Evolutionary conservation across 1,140 invertebrate genomes (phyloP).

Genomic region (Gryllus bimaculatus): DNA sequence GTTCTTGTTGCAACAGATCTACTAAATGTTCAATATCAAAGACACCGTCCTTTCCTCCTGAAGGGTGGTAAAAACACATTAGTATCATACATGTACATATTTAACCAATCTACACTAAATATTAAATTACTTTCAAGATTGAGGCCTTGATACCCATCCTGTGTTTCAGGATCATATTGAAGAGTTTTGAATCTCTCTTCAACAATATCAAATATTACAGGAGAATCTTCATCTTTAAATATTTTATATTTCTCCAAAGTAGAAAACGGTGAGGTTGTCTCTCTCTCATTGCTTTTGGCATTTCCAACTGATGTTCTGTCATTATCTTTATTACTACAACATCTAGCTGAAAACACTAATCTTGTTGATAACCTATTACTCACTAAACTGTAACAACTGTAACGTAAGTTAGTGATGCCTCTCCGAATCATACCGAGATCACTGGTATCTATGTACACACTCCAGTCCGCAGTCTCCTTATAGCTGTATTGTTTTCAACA

Average conservation of each 20-base stretch:
- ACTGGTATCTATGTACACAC: no score
- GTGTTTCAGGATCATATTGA: constrained; percentile 27
- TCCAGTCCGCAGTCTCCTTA: no score
- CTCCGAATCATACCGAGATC: no score
- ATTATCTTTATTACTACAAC: no score
- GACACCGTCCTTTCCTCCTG: constrained; percentile 69
- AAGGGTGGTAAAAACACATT: constrained; percentile 27
- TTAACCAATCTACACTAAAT: constrained; percentile 11
- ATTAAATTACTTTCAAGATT: constrained; percentile 38
- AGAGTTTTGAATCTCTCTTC: constrained; percentile 45
- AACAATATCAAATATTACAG: constrained; percentile 53
- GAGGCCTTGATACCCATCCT: constrained; percentile 37
- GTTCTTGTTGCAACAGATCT: constrained; percentile 62
- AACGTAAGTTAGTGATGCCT: no score
- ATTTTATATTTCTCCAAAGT: constrained; percentile 40
- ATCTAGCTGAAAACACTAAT: no score
- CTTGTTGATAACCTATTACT: no score
- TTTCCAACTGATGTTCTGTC: no score
- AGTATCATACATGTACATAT: neutral
- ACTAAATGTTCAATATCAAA: constrained; percentile 82
- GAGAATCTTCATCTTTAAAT: constrained; percentile 51
- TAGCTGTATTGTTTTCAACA: no score
- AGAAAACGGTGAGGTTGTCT: neutral
- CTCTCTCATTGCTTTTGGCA: neutral
- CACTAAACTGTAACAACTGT: no score